Evolutionary conservation across 2,888 invertebrate genomes (phyloP), one percentile per base, ranked within the genome.

Genomic region (Sarcophaga subvicina): DNA sequence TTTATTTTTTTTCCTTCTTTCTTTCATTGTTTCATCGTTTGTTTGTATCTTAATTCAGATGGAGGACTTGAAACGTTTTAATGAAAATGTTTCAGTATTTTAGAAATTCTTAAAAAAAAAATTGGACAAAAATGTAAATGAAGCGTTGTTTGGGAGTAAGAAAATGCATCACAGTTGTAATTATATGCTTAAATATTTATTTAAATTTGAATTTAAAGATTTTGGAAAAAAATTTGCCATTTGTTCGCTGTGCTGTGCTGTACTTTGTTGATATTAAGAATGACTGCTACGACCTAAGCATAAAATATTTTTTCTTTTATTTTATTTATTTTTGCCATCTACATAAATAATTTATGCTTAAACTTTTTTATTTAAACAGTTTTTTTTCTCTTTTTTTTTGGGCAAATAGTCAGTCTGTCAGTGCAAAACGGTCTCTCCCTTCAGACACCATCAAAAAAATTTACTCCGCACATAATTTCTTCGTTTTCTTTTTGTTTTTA

Each of bases 321-420:
- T 76, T 76, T 37, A 37, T 37, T 37, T 59, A 6, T 67, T 75
- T 77, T 37, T 37, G 17, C 37, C 27, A 27, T 72, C 12, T 45
- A 14, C 45, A 60, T 47, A 59, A 12, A 72, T 69, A 80, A 80
- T 80, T 75, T 80, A 80, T 75, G 67, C 80, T 27, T 22, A 47
- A 80, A 80, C 73, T 54, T 80, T 80, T 59, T 59, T 75, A 54
- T 54, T 54, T 17, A 54, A 54, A 54, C 54, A 54, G 1, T 54
- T 54, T 54, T 54, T 54, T 54, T 75, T 14, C 17, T 64, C 71
- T 63, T 22, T 72, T 80, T 47, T 80, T 71, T 70, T 63, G 45
- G 70, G 22, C 54, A 11, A 20, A 27, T 25, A 22, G 47, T 17
- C 54, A 54, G 54, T 54, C 17, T 49, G 49, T 37, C n/a, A 62